Percentiles rank a stretch among this genome's conserved stretches.
Conservation (phyloP, 2,888 invertebrate species). For the Gymnocheta viridis region DNA sequence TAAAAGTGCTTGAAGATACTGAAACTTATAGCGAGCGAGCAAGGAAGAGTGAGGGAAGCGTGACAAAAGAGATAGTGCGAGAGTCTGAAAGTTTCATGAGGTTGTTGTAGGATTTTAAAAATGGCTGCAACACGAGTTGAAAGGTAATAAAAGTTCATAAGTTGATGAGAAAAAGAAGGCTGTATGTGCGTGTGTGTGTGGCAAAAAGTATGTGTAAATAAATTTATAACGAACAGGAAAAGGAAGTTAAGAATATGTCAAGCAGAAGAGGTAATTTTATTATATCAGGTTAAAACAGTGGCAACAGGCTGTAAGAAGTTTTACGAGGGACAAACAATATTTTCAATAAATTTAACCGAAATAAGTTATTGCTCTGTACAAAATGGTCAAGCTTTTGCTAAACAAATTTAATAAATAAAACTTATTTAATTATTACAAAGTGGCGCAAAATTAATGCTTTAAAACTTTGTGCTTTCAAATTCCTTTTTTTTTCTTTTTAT, state of each 20-base stretch:
- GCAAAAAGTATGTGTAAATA: background rate
- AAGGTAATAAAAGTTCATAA: background rate
- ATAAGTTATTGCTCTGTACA: too few relatives aligned
- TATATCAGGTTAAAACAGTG: background rate
- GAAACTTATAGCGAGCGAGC: background rate
- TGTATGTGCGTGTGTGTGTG: background rate
- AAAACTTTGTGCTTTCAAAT: too few relatives aligned
- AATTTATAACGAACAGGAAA: slow-evolving; percentile 16
- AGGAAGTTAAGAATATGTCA: slow-evolving; percentile 39
- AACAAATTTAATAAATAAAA: too few relatives aligned
- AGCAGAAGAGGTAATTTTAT: slow-evolving; percentile 2
- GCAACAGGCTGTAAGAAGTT: background rate
- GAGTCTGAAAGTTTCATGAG: background rate
- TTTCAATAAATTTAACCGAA: too few relatives aligned
- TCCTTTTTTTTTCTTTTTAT: too few relatives aligned
- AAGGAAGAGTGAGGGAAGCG: background rate
- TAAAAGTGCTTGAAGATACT: slow-evolving; percentile 20
- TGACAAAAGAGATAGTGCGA: background rate
- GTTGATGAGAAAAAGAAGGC: background rate
- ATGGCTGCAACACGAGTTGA: background rate
- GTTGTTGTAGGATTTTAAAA: background rate
- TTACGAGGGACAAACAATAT: background rate
- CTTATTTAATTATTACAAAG: too few relatives aligned
- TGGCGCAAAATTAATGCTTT: too few relatives aligned
- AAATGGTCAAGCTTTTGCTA: too few relatives aligned